Conservation (phyloP, 2,888 invertebrate genomes). For the Spatulosminthurus flaviceps region DNA sequence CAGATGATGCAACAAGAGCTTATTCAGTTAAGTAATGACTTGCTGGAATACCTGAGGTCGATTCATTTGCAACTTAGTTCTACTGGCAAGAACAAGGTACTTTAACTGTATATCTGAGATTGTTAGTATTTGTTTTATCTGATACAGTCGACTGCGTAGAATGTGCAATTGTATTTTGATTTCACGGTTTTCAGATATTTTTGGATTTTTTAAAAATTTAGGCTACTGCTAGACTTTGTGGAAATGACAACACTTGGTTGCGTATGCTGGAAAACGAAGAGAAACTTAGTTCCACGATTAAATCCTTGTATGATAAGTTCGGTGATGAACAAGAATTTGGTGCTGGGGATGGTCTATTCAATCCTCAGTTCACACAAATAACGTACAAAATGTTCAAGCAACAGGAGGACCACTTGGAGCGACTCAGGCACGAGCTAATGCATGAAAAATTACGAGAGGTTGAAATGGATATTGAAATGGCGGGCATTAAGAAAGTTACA, state of each 20-base stretch:
- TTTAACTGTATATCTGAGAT: neutral
- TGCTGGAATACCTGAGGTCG: constrained; percentile 4
- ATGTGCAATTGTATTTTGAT: neutral
- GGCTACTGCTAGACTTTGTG: neutral
- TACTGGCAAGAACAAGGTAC: neutral
- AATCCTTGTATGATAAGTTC: constrained; percentile 28
- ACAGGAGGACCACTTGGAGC: constrained; percentile 36
- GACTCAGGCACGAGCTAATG: constrained; percentile 35
- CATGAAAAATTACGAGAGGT: constrained; percentile 20
- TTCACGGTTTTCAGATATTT: neutral
- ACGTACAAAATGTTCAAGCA: constrained; percentile 27
- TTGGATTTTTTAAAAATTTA: neutral
- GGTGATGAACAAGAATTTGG: constrained; percentile 14
- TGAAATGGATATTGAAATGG: constrained; percentile 38
- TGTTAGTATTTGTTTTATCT: neutral
- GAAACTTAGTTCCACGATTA: neutral
- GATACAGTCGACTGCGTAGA: too few relatives aligned
- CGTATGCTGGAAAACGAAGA: constrained; percentile 20
- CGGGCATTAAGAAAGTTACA: constrained; percentile 10
- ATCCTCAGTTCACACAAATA: constrained; percentile 10
- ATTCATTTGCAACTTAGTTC: neutral
- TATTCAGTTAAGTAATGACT: neutral
- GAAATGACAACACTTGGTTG: constrained; percentile 15
- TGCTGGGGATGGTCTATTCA: neutral
- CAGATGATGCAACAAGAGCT: constrained; percentile 2